Evolutionary conservation across 2,113 vertebrate species (phyloP).

Genomic region (Dermatemys mawii): DNA sequence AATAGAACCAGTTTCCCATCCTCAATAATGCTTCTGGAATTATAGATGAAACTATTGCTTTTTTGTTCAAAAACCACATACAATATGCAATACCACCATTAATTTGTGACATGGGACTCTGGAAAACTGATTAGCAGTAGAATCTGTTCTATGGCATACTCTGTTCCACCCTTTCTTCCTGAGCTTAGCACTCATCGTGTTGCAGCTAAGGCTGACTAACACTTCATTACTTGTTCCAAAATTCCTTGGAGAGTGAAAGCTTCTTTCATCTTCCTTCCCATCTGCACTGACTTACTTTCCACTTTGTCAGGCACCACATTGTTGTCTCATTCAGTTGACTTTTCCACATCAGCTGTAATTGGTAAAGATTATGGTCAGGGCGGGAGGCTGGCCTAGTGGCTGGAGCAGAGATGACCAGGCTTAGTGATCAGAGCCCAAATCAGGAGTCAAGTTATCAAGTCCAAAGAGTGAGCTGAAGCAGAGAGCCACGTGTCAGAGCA

Average conservation of each 20-base stretch:
- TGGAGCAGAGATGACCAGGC: too few relatives aligned
- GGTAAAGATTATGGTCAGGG: too few relatives aligned
- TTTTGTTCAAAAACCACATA: neutral
- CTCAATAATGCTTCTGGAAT: conserved; percentile 1
- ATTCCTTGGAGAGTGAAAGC: conserved; percentile 25
- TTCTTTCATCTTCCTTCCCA: conserved; percentile 57
- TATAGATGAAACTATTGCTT: conserved; percentile 2
- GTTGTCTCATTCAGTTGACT: conserved; percentile 74
- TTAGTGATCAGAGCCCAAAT: too few relatives aligned
- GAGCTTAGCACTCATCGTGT: neutral
- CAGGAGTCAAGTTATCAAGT: too few relatives aligned
- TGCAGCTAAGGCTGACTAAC: neutral
- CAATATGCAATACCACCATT: neutral
- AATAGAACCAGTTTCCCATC: conserved; percentile 15
- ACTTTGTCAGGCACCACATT: conserved; percentile 62
- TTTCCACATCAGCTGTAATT: conserved; percentile 50
- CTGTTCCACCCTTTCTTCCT: conserved; percentile 18
- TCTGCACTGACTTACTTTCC: conserved; percentile 67
- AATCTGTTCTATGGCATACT: too few relatives aligned
- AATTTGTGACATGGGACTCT: too few relatives aligned
- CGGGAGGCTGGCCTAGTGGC: too few relatives aligned
- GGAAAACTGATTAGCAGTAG: too few relatives aligned
- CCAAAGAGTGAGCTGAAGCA: too few relatives aligned
- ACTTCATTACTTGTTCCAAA: neutral
- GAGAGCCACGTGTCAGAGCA: too few relatives aligned